Conservation (phyloP, 2,113 vertebrate species). For the Nycticebus coucang region DNA sequence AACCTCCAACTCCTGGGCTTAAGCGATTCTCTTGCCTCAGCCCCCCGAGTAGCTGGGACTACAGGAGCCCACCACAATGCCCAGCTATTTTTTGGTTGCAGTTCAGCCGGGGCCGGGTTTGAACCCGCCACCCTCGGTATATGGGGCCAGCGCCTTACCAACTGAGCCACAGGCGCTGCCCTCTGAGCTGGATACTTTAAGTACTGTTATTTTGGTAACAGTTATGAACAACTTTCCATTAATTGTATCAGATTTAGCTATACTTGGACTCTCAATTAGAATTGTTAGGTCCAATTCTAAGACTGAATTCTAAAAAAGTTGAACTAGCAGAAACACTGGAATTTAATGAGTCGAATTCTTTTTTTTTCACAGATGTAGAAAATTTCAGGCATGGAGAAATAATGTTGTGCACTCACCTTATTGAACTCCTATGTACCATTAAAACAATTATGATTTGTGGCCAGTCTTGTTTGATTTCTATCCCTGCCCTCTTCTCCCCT, state of each 20-base stretch:
- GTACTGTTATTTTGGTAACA: background rate
- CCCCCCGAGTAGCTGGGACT: too few species aligned
- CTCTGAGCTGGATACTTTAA: background rate
- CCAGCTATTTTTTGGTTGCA: too few species aligned
- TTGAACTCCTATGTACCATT: background rate
- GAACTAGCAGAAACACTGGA: background rate
- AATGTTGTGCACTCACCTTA: background rate
- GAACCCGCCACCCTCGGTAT: too few species aligned
- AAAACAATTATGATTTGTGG: background rate
- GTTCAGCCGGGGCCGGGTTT: too few species aligned
- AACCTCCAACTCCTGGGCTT: too few species aligned
- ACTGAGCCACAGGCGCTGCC: too few species aligned
- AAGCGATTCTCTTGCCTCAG: too few species aligned
- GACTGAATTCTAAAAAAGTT: background rate
- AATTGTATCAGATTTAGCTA: slow-evolving; percentile 28
- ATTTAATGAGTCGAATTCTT: background rate
- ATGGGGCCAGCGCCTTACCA: too few species aligned
- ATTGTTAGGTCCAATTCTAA: slow-evolving; percentile 27
- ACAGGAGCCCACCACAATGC: too few species aligned
- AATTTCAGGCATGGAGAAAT: background rate
- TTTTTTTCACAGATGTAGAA: slow-evolving; percentile 11
- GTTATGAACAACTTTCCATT: background rate
- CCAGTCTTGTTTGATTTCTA: background rate
- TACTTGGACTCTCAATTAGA: background rate
- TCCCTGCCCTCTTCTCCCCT: background rate